Conservation (phyloP, 2,797 vertebrate genomes). For the Etheostoma nigrum region DNA sequence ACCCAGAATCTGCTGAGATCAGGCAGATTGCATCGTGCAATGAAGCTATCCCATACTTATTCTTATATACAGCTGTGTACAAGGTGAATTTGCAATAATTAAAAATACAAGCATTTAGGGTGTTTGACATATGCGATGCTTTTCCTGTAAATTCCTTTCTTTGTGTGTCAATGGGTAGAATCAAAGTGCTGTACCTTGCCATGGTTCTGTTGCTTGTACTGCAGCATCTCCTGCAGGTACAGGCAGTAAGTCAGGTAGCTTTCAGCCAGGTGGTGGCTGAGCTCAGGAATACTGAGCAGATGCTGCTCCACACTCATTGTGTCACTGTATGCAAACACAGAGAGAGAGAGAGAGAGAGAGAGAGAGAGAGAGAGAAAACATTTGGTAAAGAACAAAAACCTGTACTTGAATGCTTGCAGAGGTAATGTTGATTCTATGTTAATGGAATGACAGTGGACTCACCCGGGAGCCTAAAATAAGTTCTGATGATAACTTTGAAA, state of each 20-base stretch:
- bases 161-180: background rate
- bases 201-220: constrained; percentile 95
- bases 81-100: background rate
- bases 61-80: background rate
- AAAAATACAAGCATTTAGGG: background rate
- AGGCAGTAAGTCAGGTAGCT: constrained; percentile 95
- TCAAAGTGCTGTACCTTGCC: constrained; percentile 87
- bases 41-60: too few species aligned
- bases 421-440: background rate
- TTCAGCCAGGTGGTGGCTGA: constrained; percentile 96
- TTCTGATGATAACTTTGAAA: constrained; percentile 3
- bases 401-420: background rate
- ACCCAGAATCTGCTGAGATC: background rate
- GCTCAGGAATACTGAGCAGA: constrained; percentile 93
- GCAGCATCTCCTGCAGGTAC: constrained; percentile 93
- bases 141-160: background rate
- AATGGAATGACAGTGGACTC: background rate
- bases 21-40: background rate
- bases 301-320: constrained; percentile 87
- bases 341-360: background rate
- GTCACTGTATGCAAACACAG: constrained; percentile 80
- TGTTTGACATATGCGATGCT: background rate
- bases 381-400: background rate
- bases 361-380: constrained; percentile 10
- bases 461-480: background rate